Evolutionary conservation across 2,888 invertebrate genomes (phyloP).

Genomic region (Aphidoletes aphidimyza): DNA sequence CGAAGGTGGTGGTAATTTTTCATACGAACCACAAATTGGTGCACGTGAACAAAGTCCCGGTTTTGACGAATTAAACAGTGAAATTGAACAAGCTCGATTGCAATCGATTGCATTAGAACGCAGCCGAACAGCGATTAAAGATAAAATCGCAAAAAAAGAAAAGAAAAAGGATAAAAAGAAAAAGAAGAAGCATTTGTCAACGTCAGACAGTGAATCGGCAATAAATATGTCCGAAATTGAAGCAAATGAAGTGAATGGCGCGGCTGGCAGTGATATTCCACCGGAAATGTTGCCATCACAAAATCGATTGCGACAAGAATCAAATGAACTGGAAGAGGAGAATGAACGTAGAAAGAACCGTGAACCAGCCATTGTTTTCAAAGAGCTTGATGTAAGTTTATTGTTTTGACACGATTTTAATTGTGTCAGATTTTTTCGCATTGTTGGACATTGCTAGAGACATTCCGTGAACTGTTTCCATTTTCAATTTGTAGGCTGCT

Average conservation of each 20-base stretch:
- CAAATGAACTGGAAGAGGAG: constrained; percentile 73
- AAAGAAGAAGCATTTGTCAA: constrained; percentile 69
- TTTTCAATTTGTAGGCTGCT: constrained; percentile 72
- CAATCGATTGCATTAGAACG: constrained; percentile 76
- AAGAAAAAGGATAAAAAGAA: constrained; percentile 77
- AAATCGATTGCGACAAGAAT: constrained; percentile 69
- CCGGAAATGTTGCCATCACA: constrained; percentile 67
- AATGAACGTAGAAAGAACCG: constrained; percentile 78
- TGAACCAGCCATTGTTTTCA: constrained; percentile 84
- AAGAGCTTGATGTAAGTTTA: constrained; percentile 75
- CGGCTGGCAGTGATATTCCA: constrained; percentile 60
- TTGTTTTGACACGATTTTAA: neutral
- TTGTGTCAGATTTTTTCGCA: neutral
- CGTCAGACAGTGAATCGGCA: constrained; percentile 57
- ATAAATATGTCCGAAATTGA: constrained; percentile 63
- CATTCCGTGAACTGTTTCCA: too few species aligned
- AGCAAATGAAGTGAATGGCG: constrained; percentile 65
- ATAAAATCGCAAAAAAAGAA: constrained; percentile 79
- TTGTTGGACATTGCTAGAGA: too few species aligned
- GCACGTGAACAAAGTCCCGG: constrained; percentile 73
- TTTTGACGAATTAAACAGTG: constrained; percentile 75
- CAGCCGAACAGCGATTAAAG: constrained; percentile 75
- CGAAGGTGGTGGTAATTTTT: constrained; percentile 54
- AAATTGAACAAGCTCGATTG: constrained; percentile 80
- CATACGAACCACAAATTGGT: constrained; percentile 58